Evolutionary conservation across 1,140 invertebrate genomes (phyloP).

Genomic region (Goniozus legneri): DNA sequence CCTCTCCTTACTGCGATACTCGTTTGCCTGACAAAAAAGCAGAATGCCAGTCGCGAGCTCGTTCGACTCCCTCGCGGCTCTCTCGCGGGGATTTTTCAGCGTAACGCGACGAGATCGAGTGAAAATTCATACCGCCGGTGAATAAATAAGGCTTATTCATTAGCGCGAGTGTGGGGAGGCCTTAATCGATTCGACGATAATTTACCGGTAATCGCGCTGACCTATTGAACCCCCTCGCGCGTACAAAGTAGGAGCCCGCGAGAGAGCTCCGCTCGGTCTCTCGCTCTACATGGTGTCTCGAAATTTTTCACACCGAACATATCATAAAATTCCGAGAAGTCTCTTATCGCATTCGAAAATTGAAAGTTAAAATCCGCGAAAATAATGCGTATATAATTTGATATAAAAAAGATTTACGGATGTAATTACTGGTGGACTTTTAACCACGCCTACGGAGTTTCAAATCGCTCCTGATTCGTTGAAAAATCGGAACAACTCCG

Average conservation of each 20-base stretch:
- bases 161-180: conserved; percentile 12
- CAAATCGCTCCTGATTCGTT: too few relatives aligned
- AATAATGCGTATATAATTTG: too few relatives aligned
- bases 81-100: conserved; percentile 12
- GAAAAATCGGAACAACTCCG: too few relatives aligned
- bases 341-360: too few relatives aligned
- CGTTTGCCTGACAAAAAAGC: too few relatives aligned
- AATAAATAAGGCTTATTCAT: conserved; percentile 1
- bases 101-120: conserved; percentile 21
- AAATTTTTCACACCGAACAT: conserved; percentile 31
- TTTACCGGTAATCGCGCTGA: conserved; percentile 36
- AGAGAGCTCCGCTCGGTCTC: conserved; percentile 6
- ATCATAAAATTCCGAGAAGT: too few relatives aligned
- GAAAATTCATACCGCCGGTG: not conserved
- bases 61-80: conserved; percentile 15
- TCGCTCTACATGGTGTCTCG: conserved; percentile 7
- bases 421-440: too few relatives aligned
- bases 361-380: too few relatives aligned
- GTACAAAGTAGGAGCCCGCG: not conserved
- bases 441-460: too few relatives aligned
- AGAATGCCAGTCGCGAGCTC: too few relatives aligned
- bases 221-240: conserved; percentile 21
- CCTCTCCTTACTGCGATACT: too few relatives aligned
- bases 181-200: conserved; percentile 39
- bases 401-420: too few relatives aligned